phyloP scores from a whole-genome alignment of 2,797 vertebrate genomes.

The Melanogrammus aeglefinus region DNA sequence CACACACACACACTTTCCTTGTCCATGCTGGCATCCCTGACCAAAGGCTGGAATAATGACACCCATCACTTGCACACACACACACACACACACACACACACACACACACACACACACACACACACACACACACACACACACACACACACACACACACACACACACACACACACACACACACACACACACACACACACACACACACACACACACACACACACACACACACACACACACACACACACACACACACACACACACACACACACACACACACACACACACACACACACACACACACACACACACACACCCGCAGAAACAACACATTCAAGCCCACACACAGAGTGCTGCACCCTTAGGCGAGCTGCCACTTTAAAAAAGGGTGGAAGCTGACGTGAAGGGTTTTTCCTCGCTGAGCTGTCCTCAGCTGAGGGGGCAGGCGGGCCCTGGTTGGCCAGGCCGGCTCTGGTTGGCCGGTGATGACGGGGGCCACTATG shows the following conservation, averaged over 20 bases:
- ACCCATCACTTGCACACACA: constrained; percentile 13
- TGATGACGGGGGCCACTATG: too few relatives aligned
- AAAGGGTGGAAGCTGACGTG: constrained; percentile 43
- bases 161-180: constrained; percentile 24
- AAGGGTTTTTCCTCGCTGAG: constrained; percentile 54
- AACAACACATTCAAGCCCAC: neutral
- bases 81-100: constrained; percentile 14
- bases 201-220: constrained; percentile 22
- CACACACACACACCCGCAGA: constrained; percentile 26
- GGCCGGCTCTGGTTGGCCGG: too few relatives aligned
- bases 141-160: neutral
- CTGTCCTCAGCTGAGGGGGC: constrained; percentile 67
- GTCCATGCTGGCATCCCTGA: neutral
- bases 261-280: neutral
- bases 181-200: constrained; percentile 28
- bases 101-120: constrained; percentile 17
- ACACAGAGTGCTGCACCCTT: constrained; percentile 7
- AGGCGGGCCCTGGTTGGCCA: too few relatives aligned
- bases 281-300: constrained; percentile 19
- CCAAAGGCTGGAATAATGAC: neutral
- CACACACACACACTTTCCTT: constrained; percentile 7
- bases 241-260: constrained; percentile 23
- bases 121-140: constrained; percentile 23
- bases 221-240: constrained; percentile 18
- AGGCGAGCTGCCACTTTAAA: constrained; percentile 37